Conservation (phyloP, 1,140 invertebrate species). For the Triops cancriformis region DNA sequence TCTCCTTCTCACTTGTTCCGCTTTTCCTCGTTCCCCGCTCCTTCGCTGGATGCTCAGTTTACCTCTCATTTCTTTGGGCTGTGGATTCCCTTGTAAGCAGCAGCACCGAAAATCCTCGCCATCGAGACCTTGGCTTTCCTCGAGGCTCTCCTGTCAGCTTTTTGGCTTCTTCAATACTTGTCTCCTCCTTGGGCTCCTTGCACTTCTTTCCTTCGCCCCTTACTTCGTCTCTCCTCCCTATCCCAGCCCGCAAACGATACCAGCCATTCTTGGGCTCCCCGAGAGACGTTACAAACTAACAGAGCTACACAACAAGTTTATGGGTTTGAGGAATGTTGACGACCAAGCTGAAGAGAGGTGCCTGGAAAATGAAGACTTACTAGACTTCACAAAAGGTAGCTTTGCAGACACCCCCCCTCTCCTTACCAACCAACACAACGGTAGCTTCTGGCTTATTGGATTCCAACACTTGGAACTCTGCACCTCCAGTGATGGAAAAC, state of each 20-base stretch:
- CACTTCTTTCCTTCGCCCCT: neutral
- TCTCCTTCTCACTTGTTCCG: too few relatives aligned
- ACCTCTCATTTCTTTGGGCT: neutral
- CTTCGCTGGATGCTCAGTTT: neutral
- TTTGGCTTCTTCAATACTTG: neutral
- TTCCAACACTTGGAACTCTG: too few relatives aligned
- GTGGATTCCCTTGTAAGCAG: neutral
- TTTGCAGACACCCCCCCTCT: neutral
- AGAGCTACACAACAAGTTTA: conserved; percentile 10
- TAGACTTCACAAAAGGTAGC: neutral
- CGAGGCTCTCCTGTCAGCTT: neutral
- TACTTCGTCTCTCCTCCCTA: neutral
- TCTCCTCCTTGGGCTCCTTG: neutral
- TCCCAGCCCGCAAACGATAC: neutral
- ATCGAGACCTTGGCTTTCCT: conserved; percentile 3
- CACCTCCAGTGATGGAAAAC: too few relatives aligned
- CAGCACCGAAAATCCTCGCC: neutral
- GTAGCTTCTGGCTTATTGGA: neutral
- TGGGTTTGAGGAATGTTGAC: conserved; percentile 13
- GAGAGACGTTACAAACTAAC: neutral
- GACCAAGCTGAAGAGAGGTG: neutral
- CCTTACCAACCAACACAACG: neutral
- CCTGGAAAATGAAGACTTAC: neutral
- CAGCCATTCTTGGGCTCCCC: neutral
- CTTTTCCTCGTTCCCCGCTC: neutral